Evolutionary conservation across 2,888 invertebrate genomes (phyloP).

Genomic region (Nezara viridula): DNA sequence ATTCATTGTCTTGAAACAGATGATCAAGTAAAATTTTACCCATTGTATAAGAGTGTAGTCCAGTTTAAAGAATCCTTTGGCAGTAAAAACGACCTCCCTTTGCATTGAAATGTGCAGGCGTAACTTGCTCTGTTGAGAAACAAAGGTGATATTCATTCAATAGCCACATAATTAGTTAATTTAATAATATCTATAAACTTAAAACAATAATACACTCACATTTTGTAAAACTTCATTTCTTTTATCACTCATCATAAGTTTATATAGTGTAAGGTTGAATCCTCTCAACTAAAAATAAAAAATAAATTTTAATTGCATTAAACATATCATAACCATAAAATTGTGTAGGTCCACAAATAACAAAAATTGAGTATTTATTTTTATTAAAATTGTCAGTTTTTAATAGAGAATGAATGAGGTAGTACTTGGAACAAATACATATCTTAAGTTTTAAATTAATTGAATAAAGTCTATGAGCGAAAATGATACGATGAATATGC

Average conservation of each 20-base stretch:
- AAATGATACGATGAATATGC: too few relatives aligned
- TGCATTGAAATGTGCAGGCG: background rate
- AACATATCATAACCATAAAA: too few relatives aligned
- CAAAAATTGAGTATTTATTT: too few relatives aligned
- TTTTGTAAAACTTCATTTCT: background rate
- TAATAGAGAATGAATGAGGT: too few relatives aligned
- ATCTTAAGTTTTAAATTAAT: too few relatives aligned
- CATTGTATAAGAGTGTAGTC: background rate
- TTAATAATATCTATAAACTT: background rate
- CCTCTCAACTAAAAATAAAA: background rate
- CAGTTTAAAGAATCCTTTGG: background rate
- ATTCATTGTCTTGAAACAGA: too few relatives aligned
- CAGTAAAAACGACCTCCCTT: background rate
- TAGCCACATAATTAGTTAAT: background rate
- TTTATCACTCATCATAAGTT: constrained; percentile 27
- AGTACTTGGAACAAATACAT: too few relatives aligned
- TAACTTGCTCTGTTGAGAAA: background rate
- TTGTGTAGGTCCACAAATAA: too few relatives aligned
- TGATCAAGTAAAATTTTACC: background rate
- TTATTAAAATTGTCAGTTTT: too few relatives aligned
- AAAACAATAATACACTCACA: background rate
- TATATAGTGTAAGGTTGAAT: background rate
- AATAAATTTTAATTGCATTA: too few relatives aligned
- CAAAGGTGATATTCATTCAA: background rate
- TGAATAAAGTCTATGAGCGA: too few relatives aligned